Base-by-base conservation (phyloP, 2,888 invertebrate genomes). In the Drosophila melanocephala region DNA sequence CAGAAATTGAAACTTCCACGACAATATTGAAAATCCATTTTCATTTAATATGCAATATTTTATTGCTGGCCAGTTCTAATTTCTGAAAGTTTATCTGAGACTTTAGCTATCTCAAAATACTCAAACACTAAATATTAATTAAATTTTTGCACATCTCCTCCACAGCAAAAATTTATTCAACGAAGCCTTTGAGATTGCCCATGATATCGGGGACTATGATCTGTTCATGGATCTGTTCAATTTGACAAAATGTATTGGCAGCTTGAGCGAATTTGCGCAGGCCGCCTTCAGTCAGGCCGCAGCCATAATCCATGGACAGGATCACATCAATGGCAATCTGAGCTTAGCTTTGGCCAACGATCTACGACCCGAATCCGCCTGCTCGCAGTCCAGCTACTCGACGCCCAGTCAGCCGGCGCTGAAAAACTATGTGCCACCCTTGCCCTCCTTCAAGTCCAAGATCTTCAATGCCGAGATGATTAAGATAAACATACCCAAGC, bases 151-250 rank as follows among this genome's bases (percentile, higher is more conserved):
- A 1, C 7, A 1, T 14, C 14, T 32, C 12, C 9, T 58, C 60
- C 70, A 1, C 83, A 96, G 97, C 75, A 95, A 96, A 80, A 95
- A 96, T 62, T 94, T 96, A 85, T 95, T 96, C 91, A 97, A 96
- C 92, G 97, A 97, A 91, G 97, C 98, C 3, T 96, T 97, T 89
- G 95, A 97, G 68, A 94, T 98, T 71, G 98, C 97, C 1, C 97
- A 97, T 80, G 97, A 98, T 93, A 95, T 98, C 77, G 95, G 96
- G 61, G 97, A 97, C 90, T 96, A 97, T 93, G 98, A 98, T 94
- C 94, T 98, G 72, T 98, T 97, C 92, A 96, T 96, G 95, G 97
- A 98, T 94, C 95, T 97, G 65, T 96, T 96, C 90, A 96, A 96
- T 94, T 95, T 96, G 51, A 97, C 97, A n/a, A 94, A 95, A 61